phyloP scores from a whole-genome alignment of 2,113 vertebrate genomes.

The Pterophyllum scalare region DNA sequence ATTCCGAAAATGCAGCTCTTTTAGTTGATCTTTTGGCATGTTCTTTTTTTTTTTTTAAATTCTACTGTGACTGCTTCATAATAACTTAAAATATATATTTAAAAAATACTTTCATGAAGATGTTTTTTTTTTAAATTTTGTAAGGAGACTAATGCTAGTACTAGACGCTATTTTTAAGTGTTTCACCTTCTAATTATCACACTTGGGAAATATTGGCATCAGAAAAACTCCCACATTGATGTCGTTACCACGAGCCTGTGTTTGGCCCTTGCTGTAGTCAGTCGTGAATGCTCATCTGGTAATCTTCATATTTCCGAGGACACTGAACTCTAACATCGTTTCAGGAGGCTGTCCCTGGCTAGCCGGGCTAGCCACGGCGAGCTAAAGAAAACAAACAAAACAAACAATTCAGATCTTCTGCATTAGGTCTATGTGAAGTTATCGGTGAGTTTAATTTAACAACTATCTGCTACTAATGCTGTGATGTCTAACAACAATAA shows the following conservation, averaged over 20 bases:
- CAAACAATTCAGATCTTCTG: background rate
- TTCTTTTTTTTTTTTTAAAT: background rate
- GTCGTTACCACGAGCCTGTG: background rate
- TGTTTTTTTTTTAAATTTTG: background rate
- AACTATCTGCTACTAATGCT: background rate
- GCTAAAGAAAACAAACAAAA: slow-evolving; percentile 4
- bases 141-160: fast-evolving
- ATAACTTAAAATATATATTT: background rate
- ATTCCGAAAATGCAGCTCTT: background rate
- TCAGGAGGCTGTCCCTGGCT: slow-evolving; percentile 61
- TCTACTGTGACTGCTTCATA: no score
- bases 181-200: background rate
- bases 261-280: fast-evolving
- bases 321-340: background rate
- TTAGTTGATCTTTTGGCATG: background rate
- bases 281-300: background rate
- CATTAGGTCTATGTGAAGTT: background rate
- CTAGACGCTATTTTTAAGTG: background rate
- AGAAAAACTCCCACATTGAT: background rate
- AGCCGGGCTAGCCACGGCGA: slow-evolving; percentile 17
- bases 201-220: background rate
- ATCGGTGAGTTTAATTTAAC: slow-evolving; percentile 50
- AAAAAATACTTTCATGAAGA: background rate
- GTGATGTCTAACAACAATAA: background rate
- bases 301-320: background rate